Evolutionary conservation across 2,888 invertebrate species (phyloP).

Genomic region (Eledone cirrhosa): DNA sequence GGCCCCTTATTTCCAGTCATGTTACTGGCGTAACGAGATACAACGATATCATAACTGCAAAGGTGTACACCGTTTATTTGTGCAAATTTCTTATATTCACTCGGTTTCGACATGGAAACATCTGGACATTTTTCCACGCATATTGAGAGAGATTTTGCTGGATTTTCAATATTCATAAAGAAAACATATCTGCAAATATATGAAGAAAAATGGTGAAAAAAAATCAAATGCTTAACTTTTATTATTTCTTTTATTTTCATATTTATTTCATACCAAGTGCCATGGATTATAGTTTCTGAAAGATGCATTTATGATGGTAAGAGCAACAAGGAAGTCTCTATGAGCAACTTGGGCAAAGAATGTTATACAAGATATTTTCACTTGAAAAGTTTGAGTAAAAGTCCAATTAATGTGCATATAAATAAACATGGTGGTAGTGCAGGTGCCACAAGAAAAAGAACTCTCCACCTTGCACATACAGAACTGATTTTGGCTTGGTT

Average conservation of each 20-base stretch:
- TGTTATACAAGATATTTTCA: no score
- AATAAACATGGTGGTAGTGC: no score
- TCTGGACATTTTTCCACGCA: conserved; percentile 90
- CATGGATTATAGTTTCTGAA: no score
- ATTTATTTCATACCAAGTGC: neutral
- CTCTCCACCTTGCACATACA: neutral
- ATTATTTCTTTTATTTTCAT: no score
- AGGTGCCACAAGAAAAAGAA: neutral
- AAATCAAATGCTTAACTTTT: neutral
- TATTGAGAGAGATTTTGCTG: conserved; percentile 82
- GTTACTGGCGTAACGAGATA: conserved; percentile 42
- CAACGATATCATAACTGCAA: conserved; percentile 73
- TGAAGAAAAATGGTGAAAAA: neutral
- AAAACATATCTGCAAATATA: conserved; percentile 75
- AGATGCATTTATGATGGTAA: no score
- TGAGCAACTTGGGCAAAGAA: no score
- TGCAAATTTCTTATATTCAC: conserved; percentile 80
- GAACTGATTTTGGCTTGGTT: no score
- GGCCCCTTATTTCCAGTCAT: conserved; percentile 71
- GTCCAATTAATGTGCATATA: no score
- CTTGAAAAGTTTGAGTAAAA: no score
- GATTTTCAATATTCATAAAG: conserved; percentile 82
- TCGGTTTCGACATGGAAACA: conserved; percentile 72
- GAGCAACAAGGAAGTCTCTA: no score
- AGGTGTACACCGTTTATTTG: conserved; percentile 78